Evolutionary conservation across 2,888 invertebrate species (phyloP).

Genomic region (Beris chalybata): DNA sequence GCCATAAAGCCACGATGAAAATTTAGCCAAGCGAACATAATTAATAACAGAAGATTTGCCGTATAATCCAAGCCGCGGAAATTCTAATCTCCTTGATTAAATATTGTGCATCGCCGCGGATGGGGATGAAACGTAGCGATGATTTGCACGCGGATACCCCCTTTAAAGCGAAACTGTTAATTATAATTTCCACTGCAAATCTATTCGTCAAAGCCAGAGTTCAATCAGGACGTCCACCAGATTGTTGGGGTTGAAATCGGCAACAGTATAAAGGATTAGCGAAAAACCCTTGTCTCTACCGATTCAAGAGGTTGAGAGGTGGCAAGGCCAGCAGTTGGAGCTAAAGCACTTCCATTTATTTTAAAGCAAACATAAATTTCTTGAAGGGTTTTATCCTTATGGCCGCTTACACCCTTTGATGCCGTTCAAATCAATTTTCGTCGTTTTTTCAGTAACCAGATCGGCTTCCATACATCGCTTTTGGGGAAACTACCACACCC

Average conservation of each 20-base stretch:
- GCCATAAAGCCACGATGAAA: conserved; percentile 30
- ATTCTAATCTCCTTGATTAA: conserved; percentile 40
- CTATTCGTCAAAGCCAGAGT: conserved; percentile 15
- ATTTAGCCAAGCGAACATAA: conserved; percentile 36
- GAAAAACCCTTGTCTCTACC: background rate
- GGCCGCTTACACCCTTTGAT: conserved; percentile 14
- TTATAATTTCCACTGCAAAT: conserved; percentile 38
- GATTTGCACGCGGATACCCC: background rate
- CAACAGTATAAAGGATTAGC: conserved; percentile 5
- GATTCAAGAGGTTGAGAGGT: conserved; percentile 22
- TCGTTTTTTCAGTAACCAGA: conserved; percentile 1
- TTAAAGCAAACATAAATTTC: conserved; percentile 26
- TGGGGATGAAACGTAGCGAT: conserved; percentile 9
- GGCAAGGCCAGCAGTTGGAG: conserved; percentile 27
- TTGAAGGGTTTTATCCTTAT: conserved; percentile 13
- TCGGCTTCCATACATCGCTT: conserved; percentile 15
- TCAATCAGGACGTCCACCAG: background rate
- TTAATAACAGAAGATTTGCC: conserved; percentile 39
- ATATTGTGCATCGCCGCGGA: conserved; percentile 34
- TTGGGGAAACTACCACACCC: conserved; percentile 30
- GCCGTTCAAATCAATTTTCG: conserved; percentile 5
- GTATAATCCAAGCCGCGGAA: conserved; percentile 38
- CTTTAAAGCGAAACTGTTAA: conserved; percentile 36
- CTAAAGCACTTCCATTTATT: conserved; percentile 34
- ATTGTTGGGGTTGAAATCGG: background rate